Evolutionary conservation across 2,797 vertebrate species (phyloP).

Genomic region (Danio tinwini): DNA sequence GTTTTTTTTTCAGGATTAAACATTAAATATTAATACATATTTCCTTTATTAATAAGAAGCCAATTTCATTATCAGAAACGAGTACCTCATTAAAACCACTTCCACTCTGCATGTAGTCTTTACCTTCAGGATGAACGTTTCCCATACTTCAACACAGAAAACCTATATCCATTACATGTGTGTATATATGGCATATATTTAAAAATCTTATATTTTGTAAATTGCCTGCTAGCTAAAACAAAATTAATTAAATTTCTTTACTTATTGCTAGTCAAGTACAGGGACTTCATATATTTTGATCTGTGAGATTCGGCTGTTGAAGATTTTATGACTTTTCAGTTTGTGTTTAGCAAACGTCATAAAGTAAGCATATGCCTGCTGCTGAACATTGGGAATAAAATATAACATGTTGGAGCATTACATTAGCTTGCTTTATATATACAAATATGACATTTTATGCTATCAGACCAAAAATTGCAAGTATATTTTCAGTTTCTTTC

Average conservation of each 20-base stretch:
- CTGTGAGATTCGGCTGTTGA: neutral
- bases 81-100: constrained; percentile 17
- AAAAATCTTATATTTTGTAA: neutral
- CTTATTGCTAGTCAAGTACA: neutral
- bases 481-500: neutral
- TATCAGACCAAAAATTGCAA: constrained; percentile 17
- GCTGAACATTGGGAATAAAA: neutral
- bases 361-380: neutral
- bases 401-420: neutral
- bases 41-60: neutral
- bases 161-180: neutral
- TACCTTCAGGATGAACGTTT: neutral
- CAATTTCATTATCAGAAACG: constrained; percentile 1
- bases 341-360: neutral
- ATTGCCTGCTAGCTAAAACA: constrained; percentile 13
- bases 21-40: too few relatives aligned
- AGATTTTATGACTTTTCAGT: neutral
- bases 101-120: neutral
- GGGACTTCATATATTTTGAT: neutral
- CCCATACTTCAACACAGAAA: neutral
- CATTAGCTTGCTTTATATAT: neutral
- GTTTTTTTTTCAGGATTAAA: too few relatives aligned
- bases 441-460: neutral
- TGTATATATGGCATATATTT: neutral
- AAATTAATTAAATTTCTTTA: neutral